Evolutionary conservation across 2,113 vertebrate species (phyloP), one percentile per base, ranked within the genome.

Genomic region (Pomatorhinus ruficollis): DNA sequence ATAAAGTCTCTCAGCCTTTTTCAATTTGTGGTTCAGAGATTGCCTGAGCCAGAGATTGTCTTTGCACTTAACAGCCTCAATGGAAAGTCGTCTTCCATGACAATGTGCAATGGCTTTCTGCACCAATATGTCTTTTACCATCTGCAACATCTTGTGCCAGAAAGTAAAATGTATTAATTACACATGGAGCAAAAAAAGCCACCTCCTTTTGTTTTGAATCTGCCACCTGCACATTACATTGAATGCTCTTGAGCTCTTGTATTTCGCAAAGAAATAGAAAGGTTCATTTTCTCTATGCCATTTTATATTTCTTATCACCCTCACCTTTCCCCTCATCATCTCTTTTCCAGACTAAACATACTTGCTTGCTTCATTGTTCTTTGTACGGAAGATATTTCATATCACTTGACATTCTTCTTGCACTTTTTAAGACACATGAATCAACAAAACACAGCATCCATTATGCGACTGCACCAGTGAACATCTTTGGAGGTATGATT

Each of bases 11-110:
- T 69, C 63, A 83, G 63, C 47, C 31, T 87, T 87, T 57, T 60
- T 28, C 83, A 90, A 72, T 92, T 91, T 90, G 61, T 72, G 65
- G 31, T 83, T 87, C 74, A 83, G 87, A 91, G 82, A 79, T 88
- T 94, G 89, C 54, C 71, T 57, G 37, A 88, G 71, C 53, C 56
- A 88, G 75, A 94, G 45, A 64, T 57, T 64, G 10, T 39, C 54
- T 94, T 60, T 63, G n/a, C 72, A 50, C 30, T 83, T 90, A 88
- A 44, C 28, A 90, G 11, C 31, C 45, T 65, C 63, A 37, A 45
- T 57, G 53, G 54, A 86, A 90, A 87, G 50, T 35, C 83, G 71
- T 57, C 37, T 96, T 90, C 86, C 68, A 61, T 70, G 88, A 83
- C 59, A 92, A 79, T 42, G 57, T 76, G 70, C 63, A 83, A 53